Conservation (phyloP, 2,888 invertebrate species). For the Catocala nupta region DNA sequence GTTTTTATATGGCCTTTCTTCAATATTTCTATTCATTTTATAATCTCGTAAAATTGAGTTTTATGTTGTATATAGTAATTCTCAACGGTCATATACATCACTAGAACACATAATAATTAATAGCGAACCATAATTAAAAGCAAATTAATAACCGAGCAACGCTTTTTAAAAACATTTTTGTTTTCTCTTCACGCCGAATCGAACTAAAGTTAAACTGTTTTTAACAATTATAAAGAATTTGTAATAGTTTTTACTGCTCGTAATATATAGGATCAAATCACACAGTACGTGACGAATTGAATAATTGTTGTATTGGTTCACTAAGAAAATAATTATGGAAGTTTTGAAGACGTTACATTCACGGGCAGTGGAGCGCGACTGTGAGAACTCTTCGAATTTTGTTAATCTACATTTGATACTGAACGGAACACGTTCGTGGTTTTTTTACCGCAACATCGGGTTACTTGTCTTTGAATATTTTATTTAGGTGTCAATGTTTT, state of each 20-base stretch:
- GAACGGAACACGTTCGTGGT: slow-evolving; percentile 72
- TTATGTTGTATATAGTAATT: slow-evolving; percentile 19
- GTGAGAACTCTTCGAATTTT: slow-evolving; percentile 82
- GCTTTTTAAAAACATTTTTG: slow-evolving; percentile 38
- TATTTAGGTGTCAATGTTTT: slow-evolving; percentile 38
- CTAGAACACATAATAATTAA: slow-evolving; percentile 37
- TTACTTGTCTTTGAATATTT: slow-evolving; percentile 50
- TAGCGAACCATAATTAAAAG: slow-evolving; percentile 36
- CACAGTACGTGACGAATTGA: slow-evolving; percentile 80
- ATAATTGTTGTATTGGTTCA: slow-evolving; percentile 84
- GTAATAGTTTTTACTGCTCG: slow-evolving; percentile 69
- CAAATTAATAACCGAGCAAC: slow-evolving; percentile 37
- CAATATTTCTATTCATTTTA: slow-evolving; percentile 21
- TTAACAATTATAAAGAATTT: slow-evolving; percentile 69
- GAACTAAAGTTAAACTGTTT: slow-evolving; percentile 54
- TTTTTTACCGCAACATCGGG: slow-evolving; percentile 65
- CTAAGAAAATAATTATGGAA: slow-evolving; percentile 82
- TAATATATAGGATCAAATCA: slow-evolving; percentile 70
- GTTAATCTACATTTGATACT: slow-evolving; percentile 81
- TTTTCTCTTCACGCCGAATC: slow-evolving; percentile 47
- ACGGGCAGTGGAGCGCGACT: slow-evolving; percentile 78
- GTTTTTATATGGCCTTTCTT: slow-evolving; percentile 26
- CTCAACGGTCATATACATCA: slow-evolving; percentile 20
- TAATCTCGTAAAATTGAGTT: slow-evolving; percentile 35
- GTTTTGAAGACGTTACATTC: slow-evolving; percentile 75